These are phyloP conservation scores for Drosophila nannoptera DNA, from an alignment of 1,140 invertebrate species.

Conservation along the genomic window DNA sequence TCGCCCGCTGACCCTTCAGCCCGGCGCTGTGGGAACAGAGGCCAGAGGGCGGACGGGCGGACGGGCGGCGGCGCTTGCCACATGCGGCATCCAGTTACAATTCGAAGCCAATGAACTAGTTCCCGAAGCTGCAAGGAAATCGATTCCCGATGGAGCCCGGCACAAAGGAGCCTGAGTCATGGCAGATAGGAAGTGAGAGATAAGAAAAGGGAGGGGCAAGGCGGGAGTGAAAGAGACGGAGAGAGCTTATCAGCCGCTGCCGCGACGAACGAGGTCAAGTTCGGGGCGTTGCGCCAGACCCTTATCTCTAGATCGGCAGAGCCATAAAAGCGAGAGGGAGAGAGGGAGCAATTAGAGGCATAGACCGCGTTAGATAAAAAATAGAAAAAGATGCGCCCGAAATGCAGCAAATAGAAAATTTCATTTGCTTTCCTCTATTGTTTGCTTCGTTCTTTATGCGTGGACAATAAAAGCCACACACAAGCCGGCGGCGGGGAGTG, in stretches of 20 bases:
- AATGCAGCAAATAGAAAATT: conserved; percentile 65
- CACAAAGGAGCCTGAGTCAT: too few relatives aligned
- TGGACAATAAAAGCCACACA: conserved; percentile 69
- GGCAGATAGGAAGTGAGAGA: too few relatives aligned
- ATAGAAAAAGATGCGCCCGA: conserved; percentile 48
- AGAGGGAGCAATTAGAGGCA: conserved; percentile 62
- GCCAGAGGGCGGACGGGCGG: background rate
- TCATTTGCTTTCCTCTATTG: conserved; percentile 42
- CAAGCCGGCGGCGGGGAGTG: conserved; percentile 32
- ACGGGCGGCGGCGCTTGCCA: conserved; percentile 1
- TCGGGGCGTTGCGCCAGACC: conserved; percentile 8
- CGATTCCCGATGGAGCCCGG: too few relatives aligned
- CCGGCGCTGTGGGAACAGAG: conserved; percentile 34
- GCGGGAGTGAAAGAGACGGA: too few relatives aligned
- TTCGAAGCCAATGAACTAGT: conserved; percentile 30
- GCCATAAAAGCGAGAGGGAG: conserved; percentile 17
- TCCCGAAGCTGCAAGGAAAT: too few relatives aligned
- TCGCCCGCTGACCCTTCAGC: conserved; percentile 31
- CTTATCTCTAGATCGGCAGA: conserved; percentile 14
- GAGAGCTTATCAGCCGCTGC: conserved; percentile 4
- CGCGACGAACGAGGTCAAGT: conserved; percentile 24
- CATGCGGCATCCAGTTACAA: conserved; percentile 57
- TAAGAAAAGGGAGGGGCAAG: too few relatives aligned
- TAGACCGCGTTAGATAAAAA: conserved; percentile 52
- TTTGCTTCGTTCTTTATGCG: conserved; percentile 52